Conservation (phyloP, 2,797 vertebrate genomes). For the Acrocephalus scirpaceus region DNA sequence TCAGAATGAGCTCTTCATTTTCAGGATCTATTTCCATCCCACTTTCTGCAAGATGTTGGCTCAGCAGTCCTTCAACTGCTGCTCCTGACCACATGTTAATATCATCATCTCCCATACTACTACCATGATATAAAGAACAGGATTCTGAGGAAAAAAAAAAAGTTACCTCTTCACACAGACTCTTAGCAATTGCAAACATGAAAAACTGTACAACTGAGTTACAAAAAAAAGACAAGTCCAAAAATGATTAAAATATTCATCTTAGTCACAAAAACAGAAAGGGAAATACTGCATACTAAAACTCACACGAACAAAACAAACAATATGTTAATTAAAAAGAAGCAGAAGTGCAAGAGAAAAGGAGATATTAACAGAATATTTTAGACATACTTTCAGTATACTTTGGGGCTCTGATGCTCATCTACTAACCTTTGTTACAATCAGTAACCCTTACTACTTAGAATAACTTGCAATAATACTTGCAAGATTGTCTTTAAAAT, state of each 20-base stretch:
- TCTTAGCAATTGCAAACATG: background rate
- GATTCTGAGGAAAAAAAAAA: constrained; percentile 66
- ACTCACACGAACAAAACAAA: constrained; percentile 11
- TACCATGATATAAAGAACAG: constrained; percentile 65
- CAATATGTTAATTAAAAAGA: constrained; percentile 33
- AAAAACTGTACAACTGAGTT: background rate
- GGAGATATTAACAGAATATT: constrained; percentile 52
- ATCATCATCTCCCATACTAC: constrained; percentile 60
- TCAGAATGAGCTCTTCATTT: constrained; percentile 86
- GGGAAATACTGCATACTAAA: constrained; percentile 8
- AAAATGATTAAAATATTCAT: background rate
- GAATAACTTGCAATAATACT: background rate
- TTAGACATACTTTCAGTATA: background rate
- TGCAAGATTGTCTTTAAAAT: background rate
- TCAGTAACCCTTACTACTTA: background rate
- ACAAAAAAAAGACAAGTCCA: background rate
- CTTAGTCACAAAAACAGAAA: constrained; percentile 16
- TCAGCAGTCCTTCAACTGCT: constrained; percentile 77
- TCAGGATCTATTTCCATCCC: constrained; percentile 82
- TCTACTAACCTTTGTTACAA: background rate
- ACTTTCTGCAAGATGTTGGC: constrained; percentile 78
- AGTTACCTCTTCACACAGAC: constrained; percentile 6
- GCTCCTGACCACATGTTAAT: constrained; percentile 76
- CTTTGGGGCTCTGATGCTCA: background rate
- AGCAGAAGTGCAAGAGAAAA: constrained; percentile 31